Evolutionary conservation across 1,140 invertebrate species (phyloP).

Genomic region (Dreissena polymorpha): DNA sequence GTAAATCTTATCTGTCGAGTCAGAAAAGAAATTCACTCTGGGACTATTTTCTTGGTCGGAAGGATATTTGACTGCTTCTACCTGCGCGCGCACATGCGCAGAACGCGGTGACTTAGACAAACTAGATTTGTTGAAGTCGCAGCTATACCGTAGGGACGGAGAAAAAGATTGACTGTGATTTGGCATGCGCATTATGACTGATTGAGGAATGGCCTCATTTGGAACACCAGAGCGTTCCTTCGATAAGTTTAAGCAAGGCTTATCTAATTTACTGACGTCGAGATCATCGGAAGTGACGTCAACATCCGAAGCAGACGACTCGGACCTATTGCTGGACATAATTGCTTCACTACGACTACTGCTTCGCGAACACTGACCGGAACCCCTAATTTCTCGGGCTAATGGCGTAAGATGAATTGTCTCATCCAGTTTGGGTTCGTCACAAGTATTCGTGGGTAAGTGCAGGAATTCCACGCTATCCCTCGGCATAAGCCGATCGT

Average conservation of each 20-base stretch:
- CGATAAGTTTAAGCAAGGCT: constrained; percentile 29
- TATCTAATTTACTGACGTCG: constrained; percentile 53
- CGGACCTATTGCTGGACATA: constrained; percentile 74
- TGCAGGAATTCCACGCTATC: constrained; percentile 65
- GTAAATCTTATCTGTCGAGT: constrained; percentile 37
- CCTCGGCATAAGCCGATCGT: constrained; percentile 67
- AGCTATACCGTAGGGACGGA: constrained; percentile 45
- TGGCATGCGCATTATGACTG: constrained; percentile 72
- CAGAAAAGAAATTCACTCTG: constrained; percentile 24
- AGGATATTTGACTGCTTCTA: constrained; percentile 46
- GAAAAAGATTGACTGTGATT: constrained; percentile 55
- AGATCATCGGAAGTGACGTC: constrained; percentile 74
- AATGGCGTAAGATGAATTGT: constrained; percentile 52
- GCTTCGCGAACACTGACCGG: constrained; percentile 71
- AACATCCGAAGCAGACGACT: constrained; percentile 76
- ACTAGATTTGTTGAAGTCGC: constrained; percentile 45
- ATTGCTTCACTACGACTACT: constrained; percentile 69
- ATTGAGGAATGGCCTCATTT: constrained; percentile 65
- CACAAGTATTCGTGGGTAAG: constrained; percentile 24
- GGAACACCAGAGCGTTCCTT: constrained; percentile 46
- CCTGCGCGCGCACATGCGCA: constrained; percentile 15
- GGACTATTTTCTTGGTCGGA: constrained; percentile 47
- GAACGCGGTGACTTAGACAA: constrained; percentile 49
- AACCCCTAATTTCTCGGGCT: constrained; percentile 62
- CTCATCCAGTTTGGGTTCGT: constrained; percentile 52